phyloP scores from a whole-genome alignment of 2,797 vertebrate genomes.

The Eurystomus glaucurus region DNA sequence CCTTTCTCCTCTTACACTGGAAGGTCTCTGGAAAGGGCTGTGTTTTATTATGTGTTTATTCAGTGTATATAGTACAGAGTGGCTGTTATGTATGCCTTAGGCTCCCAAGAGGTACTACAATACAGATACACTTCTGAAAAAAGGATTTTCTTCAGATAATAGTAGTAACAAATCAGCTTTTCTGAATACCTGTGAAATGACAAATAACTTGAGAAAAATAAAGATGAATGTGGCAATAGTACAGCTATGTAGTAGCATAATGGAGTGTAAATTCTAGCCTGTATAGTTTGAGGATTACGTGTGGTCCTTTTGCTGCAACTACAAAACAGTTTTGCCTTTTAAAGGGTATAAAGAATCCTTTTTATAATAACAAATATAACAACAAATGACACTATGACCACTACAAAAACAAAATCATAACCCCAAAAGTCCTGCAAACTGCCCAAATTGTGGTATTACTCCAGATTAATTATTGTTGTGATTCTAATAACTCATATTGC shows the following conservation, averaged over 20 bases:
- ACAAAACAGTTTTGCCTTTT: background rate
- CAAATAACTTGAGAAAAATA: background rate
- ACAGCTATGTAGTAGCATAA: background rate
- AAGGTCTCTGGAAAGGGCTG: background rate
- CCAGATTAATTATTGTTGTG: background rate
- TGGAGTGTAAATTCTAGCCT: background rate
- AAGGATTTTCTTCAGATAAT: background rate
- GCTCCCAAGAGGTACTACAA: background rate
- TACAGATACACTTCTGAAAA: background rate
- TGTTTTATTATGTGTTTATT: background rate
- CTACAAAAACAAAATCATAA: background rate
- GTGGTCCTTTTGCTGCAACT: background rate
- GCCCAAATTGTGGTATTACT: background rate
- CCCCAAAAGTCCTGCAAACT: background rate
- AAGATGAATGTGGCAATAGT: background rate
- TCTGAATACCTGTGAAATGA: background rate
- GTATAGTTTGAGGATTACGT: background rate
- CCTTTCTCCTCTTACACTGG: background rate
- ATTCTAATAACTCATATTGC: background rate
- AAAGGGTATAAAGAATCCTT: background rate
- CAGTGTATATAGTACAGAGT: fast-evolving
- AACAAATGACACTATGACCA: background rate
- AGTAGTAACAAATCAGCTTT: background rate
- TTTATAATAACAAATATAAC: background rate
- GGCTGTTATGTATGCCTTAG: background rate